Conservation (phyloP, 2,113 vertebrate species). For the Protomyctophum bolini region DNA sequence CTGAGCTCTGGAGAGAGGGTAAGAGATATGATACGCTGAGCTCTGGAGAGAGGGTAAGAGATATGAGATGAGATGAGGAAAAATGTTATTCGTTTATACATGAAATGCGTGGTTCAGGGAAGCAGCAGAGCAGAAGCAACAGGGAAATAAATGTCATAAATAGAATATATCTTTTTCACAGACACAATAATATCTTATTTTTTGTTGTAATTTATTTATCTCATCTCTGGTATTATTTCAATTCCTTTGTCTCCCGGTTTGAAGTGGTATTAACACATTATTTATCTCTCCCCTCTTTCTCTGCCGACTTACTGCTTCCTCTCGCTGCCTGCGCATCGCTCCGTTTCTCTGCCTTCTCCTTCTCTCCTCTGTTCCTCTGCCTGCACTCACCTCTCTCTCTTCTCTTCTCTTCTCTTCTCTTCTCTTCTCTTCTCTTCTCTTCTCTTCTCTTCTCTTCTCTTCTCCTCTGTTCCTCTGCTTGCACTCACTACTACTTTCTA, state of each 20-base stretch:
- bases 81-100: too few relatives aligned
- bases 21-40: slow-evolving; percentile 74
- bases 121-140: too few relatives aligned
- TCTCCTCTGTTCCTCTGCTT: too few relatives aligned
- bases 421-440: not conserved
- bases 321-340: slow-evolving; percentile 7
- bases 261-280: slow-evolving; percentile 1
- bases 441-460: slow-evolving; percentile 24
- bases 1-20: slow-evolving; percentile 95
- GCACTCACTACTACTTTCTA: too few relatives aligned
- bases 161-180: too few relatives aligned
- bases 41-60: slow-evolving; percentile 93
- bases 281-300: slow-evolving; percentile 44
- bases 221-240: too few relatives aligned
- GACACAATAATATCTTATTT: not conserved
- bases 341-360: slow-evolving; percentile 23
- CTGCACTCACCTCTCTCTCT: not conserved
- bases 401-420: not conserved
- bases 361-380: slow-evolving; percentile 27
- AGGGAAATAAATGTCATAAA: too few relatives aligned
- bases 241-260: not conserved
- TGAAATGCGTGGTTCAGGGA: too few relatives aligned
- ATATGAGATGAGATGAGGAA: too few relatives aligned
- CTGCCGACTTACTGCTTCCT: slow-evolving; percentile 16
- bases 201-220: not conserved